A percentile compares a stretch with the other conserved stretches of the same genome.
Evolutionary conservation across 2,113 vertebrate genomes (phyloP).

Genomic region (Dryoscopus gambensis): DNA sequence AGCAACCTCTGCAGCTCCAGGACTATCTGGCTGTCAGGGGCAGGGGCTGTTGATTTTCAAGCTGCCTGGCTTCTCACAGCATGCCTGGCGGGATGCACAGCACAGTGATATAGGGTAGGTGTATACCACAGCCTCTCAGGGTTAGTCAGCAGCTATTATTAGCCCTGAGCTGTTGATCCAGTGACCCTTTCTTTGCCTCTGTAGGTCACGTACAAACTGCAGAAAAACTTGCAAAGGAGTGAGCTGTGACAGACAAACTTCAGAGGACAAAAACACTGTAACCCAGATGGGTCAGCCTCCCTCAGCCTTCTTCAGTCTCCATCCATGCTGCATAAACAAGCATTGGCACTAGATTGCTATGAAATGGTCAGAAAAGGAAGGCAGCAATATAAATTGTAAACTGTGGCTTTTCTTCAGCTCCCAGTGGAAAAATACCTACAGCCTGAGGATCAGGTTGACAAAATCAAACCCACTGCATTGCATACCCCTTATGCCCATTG

Average conservation of each 20-base stretch:
- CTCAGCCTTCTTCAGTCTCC: not conserved
- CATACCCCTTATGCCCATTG: not conserved
- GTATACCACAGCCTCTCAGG: not conserved
- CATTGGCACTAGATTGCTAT: not conserved
- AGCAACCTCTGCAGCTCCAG: not conserved
- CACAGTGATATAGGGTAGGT: not conserved
- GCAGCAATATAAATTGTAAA: not conserved
- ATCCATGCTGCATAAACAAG: not conserved
- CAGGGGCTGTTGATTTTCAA: not conserved
- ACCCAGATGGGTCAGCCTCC: not conserved
- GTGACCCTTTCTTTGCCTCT: not conserved
- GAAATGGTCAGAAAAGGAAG: not conserved
- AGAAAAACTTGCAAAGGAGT: not conserved
- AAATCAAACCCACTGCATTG: not conserved
- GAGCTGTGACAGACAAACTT: not conserved
- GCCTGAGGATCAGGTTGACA: not conserved
- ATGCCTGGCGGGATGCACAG: not conserved
- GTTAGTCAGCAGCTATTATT: not conserved
- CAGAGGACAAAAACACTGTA: not conserved
- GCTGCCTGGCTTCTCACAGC: not conserved
- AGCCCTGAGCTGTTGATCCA: not conserved
- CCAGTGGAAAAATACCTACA: not conserved
- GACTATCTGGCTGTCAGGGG: not conserved
- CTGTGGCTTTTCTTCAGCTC: not conserved
- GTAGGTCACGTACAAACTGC: not conserved